Evolutionary conservation across 2,797 vertebrate genomes (phyloP), one percentile per base, ranked within the genome.

Genomic region (Chelmon rostratus): DNA sequence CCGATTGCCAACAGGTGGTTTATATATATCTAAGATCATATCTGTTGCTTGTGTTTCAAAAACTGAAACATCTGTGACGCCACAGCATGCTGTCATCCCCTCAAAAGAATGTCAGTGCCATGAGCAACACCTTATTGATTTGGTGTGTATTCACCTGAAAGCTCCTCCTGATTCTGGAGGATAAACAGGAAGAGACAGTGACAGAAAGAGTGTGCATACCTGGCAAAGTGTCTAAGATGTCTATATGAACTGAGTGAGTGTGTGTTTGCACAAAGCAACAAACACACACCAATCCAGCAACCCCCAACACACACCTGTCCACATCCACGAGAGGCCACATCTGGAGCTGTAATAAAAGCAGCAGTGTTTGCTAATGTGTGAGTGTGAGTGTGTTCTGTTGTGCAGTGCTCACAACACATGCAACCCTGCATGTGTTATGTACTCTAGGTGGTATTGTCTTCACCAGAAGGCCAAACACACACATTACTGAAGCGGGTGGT

Each of bases 291-390:
- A 31, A 42, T 61, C 49, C 42, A 25, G 62, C 53, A 57, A 38
- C 16, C 8, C 47, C 1, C 57, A 18, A 9, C 49, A 71, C 74
- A 79, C 76, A 70, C 19, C 3, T 73, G 68, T 68, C 33, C 64
- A 83, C 38, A 71, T 8, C 49, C 19, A 56, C 40, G 21, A 46
- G 21, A 47, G 31, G 73, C 37, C 80, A 56, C 68, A 82, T 66
- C 83, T 78, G 80, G 75, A 78, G 72, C 52, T 25, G 15, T 50
- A 68, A 68, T 53, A 21, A 58, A 50, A 82, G 57, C 33, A 67
- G 58, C 78, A 56, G 44, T 63, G 47, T 74, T 52, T 68, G 37
- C 49, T 40, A 19, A 47, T 63, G 47, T 21, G 57, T 28, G 31
- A 35, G 58, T 56, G 49, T 52, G 65, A 12, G 18, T 19, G 15